Evolutionary conservation across 2,888 invertebrate genomes (phyloP), one percentile per base, ranked within the genome.

Genomic region (Trichogramma evanescens): DNA sequence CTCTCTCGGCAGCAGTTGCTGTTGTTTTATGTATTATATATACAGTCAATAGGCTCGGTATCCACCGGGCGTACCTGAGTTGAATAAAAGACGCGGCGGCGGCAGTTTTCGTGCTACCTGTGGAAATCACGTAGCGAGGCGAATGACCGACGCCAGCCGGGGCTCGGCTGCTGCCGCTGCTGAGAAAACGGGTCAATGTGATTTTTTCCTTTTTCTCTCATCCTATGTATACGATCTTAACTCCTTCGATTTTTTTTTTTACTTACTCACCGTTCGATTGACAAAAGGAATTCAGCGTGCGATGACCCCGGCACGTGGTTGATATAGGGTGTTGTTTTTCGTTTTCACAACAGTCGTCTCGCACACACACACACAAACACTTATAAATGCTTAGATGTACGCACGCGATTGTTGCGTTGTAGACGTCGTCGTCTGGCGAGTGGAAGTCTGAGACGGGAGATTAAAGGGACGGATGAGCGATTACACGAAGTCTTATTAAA

Each of bases 11-110:
- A 2, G 26, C 26, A 26, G 26, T 26, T 26, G 26, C 26, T 26
- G 26, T 26, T 26, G 26, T 26, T 26, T 26, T 26, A 26, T 26
- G 26, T 26, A 26, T 26, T 26, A 26, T 26, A 26, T 26, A 26
- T 26, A 26, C 26, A 26, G 26, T 26, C 26, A 26, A 26, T 26
- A 26, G 26, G 26, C 26, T 26, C 26, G 26, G 26, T 26, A 26
- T 26, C 59, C 55, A 55, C 39, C 8, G 42, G 9, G 10, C 45
- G 56, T 46, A 57, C 61, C 61, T 57, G 61, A 61, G 57, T 54
- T 54, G 67, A 68, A 71, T 70, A 65, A 67, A 62, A 64, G 65
- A 62, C 64, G 61, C 55, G 55, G 57, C 50, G 52, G 51, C 54
- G 63, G 60, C 66, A 66, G 66, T 13, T 48, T 48, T 13, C 56